Percentiles rank a stretch among this genome's conserved stretches.
Evolutionary conservation across 2,797 vertebrate species (phyloP).

Genomic region (Sebastiscus albofasciatus): DNA sequence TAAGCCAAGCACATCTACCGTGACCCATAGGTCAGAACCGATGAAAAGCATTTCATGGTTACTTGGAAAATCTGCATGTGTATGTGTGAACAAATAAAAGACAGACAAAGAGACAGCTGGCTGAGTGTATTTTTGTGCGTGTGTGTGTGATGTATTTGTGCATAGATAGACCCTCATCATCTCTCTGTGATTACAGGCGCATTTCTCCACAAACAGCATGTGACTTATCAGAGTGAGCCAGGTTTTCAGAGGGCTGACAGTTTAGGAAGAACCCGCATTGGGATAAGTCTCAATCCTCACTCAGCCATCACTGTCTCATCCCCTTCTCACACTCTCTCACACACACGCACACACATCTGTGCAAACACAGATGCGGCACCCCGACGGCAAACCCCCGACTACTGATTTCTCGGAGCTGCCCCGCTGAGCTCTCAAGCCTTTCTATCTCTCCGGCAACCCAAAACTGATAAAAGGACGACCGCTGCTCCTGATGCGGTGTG

Average conservation of each 20-base stretch:
- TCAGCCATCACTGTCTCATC: conserved; percentile 49
- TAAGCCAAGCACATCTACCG: conserved; percentile 23
- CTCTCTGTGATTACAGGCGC: conserved; percentile 55
- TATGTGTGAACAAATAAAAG: background rate
- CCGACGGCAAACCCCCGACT: conserved; percentile 27
- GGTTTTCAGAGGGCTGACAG: conserved; percentile 68
- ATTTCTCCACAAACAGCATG: conserved; percentile 61
- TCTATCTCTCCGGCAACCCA: conserved; percentile 14
- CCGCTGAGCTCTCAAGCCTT: conserved; percentile 30
- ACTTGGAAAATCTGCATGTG: conserved; percentile 1
- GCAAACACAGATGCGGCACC: conserved; percentile 47
- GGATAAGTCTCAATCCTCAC: conserved; percentile 69
- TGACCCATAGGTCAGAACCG: conserved; percentile 21
- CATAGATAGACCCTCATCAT: conserved; percentile 61
- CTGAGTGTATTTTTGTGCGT: conserved; percentile 17
- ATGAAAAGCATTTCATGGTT: conserved; percentile 35
- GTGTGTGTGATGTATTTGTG: conserved; percentile 26
- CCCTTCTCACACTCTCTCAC: conserved; percentile 8
- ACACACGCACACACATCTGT: conserved; percentile 37
- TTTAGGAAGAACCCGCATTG: conserved; percentile 57
- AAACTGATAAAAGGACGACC: conserved; percentile 44
- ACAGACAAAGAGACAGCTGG: background rate
- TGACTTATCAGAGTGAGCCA: conserved; percentile 70
- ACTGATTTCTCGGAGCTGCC: conserved; percentile 43
- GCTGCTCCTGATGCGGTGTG: conserved; percentile 20